Evolutionary conservation across 2,888 invertebrate genomes (phyloP).

Genomic region (Gastracanthus pulcherrimus): DNA sequence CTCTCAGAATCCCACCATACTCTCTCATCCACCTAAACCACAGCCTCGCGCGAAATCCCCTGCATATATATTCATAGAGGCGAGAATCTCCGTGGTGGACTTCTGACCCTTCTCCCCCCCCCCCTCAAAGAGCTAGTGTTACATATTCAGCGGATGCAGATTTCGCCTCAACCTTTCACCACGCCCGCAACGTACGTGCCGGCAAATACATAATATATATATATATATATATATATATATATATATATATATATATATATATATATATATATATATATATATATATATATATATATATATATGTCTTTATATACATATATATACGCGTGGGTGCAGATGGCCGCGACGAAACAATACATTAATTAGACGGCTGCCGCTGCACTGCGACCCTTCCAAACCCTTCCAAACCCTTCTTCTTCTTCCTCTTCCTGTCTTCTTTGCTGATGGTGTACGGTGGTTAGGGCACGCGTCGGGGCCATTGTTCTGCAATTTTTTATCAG

Average conservation of each 20-base stretch:
- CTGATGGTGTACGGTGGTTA: neutral
- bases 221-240: too few species aligned
- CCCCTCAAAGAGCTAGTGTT: conserved; percentile 32
- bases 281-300: too few species aligned
- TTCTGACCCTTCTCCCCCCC: neutral
- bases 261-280: too few species aligned
- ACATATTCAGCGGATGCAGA: conserved; percentile 56
- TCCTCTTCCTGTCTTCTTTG: neutral
- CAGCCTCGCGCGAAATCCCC: neutral
- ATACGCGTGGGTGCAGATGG: conserved; percentile 24
- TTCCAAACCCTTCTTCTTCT: neutral
- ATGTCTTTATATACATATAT: too few species aligned
- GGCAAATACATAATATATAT: too few species aligned
- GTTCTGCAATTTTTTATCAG: conserved; percentile 51
- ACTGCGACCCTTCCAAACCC: too few species aligned
- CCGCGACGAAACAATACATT: conserved; percentile 49
- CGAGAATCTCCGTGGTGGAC: conserved; percentile 7
- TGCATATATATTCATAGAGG: conserved; percentile 20
- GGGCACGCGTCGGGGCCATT: conserved; percentile 31
- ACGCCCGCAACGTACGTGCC: neutral
- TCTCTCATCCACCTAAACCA: neutral
- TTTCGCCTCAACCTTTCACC: conserved; percentile 24
- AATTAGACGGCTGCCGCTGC: conserved; percentile 30
- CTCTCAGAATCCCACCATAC: neutral
- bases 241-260: too few species aligned